Conservation (phyloP, 2,113 vertebrate species). For the Catharus fuscescens region DNA sequence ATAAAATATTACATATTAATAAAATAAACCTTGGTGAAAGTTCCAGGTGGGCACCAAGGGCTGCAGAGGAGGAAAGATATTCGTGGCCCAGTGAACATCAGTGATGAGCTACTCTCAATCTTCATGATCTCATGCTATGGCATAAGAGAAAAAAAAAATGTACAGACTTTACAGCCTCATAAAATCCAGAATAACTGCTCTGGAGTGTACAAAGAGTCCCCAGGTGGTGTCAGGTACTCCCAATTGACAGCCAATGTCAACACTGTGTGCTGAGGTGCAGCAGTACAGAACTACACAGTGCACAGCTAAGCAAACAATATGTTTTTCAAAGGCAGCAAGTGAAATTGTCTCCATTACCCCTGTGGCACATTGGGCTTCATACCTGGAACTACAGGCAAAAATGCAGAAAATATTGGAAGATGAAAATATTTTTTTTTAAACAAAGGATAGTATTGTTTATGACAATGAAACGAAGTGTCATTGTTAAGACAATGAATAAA, state of each 20-base stretch:
- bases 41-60: background rate
- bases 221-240: background rate
- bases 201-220: background rate
- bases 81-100: background rate
- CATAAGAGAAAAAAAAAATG: background rate
- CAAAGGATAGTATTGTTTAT: background rate
- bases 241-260: background rate
- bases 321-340: background rate
- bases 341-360: background rate
- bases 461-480: background rate
- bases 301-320: background rate
- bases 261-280: background rate
- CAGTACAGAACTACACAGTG: fast-evolving
- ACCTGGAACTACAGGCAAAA: background rate
- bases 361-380: background rate
- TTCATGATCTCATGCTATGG: background rate
- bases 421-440: fast-evolving
- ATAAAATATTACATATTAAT: background rate
- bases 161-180: background rate
- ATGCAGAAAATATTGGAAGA: background rate
- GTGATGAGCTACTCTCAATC: background rate
- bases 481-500: background rate
- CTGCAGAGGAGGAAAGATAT: background rate
- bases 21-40: background rate
- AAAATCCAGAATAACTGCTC: background rate